A percentile compares a stretch with the other conserved stretches of the same genome.
Evolutionary conservation across 2,888 invertebrate species (phyloP).

Genomic region (Tenthredo scrophulariae): DNA sequence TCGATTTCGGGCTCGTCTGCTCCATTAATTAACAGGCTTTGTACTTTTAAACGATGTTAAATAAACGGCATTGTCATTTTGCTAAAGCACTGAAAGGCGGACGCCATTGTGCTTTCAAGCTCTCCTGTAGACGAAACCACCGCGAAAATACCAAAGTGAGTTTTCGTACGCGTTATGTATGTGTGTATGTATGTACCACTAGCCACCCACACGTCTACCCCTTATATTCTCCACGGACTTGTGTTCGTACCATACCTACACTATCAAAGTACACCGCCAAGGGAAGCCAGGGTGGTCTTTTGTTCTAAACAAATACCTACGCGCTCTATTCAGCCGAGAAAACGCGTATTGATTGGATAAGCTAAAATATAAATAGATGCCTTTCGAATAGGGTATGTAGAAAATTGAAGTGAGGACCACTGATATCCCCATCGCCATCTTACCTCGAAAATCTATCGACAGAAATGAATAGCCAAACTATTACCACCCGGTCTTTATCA

Average conservation of each 20-base stretch:
- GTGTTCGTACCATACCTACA: slow-evolving; percentile 58
- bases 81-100: slow-evolving; percentile 75
- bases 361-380: slow-evolving; percentile 66
- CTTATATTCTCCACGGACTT: slow-evolving; percentile 43
- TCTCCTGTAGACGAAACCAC: slow-evolving; percentile 34
- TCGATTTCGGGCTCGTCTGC: slow-evolving; percentile 64
- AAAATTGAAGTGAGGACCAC: not conserved
- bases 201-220: not conserved
- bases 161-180: not conserved
- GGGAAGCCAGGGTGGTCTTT: slow-evolving; percentile 63
- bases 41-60: slow-evolving; percentile 78
- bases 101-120: slow-evolving; percentile 70
- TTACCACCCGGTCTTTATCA: not conserved
- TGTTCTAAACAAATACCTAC: slow-evolving; percentile 74
- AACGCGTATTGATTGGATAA: slow-evolving; percentile 74
- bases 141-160: slow-evolving; percentile 44
- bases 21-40: slow-evolving; percentile 78
- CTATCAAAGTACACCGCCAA: slow-evolving; percentile 57
- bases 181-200: not conserved
- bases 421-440: slow-evolving; percentile 8
- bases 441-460: not conserved
- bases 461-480: not conserved
- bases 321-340: slow-evolving; percentile 66
- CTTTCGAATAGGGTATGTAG: not conserved
- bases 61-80: slow-evolving; percentile 76